Conservation (phyloP, 1,140 invertebrate genomes). For the Meloidogyne chitwoodi region DNA sequence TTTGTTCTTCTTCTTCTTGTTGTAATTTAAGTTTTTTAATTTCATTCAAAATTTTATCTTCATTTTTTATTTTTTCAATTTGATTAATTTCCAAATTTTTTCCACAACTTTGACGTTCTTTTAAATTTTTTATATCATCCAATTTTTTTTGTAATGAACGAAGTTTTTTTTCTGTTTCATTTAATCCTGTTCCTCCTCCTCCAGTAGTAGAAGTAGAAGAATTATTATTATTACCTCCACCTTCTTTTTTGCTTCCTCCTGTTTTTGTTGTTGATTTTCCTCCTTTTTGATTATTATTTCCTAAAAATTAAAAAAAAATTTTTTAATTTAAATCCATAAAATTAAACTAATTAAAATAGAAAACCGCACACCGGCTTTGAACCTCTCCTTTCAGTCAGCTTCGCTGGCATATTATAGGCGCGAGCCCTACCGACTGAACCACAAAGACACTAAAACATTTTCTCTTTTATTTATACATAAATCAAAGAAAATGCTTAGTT, state of each 20-base stretch:
- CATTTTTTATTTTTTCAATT: constrained; percentile 47
- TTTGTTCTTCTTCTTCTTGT: not conserved
- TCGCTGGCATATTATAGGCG: too few relatives aligned
- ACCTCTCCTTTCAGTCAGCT: too few relatives aligned
- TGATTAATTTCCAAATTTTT: constrained; percentile 51
- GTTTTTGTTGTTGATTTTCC: not conserved
- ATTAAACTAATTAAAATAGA: too few relatives aligned
- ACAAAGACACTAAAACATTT: too few relatives aligned
- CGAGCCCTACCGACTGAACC: too few relatives aligned
- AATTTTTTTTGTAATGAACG: constrained; percentile 50
- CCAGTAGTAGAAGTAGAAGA: not conserved
- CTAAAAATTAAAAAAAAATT: too few relatives aligned
- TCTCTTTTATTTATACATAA: too few relatives aligned
- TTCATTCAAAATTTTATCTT: constrained; percentile 21
- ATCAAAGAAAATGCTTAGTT: too few relatives aligned
- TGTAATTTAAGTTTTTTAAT: constrained; percentile 19
- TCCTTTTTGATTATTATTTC: not conserved
- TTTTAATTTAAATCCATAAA: too few relatives aligned
- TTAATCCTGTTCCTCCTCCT: not conserved
- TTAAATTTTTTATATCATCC: constrained; percentile 47
- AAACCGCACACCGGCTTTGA: too few relatives aligned
- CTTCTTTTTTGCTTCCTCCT: not conserved
- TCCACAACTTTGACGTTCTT: constrained; percentile 34
- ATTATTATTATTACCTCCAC: not conserved
- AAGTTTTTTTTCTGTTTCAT: constrained; percentile 49